Evolutionary conservation across 2,888 invertebrate species (phyloP).

Genomic region (Drosophila maculinotata): DNA sequence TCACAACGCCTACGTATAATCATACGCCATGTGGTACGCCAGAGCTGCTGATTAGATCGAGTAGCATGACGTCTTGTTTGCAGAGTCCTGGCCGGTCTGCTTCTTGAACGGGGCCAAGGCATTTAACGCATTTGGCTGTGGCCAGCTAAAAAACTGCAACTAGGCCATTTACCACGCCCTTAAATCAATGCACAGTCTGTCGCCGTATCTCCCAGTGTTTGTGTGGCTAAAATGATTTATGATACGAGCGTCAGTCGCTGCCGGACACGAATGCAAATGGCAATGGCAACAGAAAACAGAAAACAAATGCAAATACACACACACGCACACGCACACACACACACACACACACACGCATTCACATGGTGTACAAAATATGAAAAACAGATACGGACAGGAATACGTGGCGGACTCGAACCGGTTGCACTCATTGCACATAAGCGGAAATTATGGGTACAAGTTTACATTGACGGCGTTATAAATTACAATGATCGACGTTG

Average conservation of each 20-base stretch:
- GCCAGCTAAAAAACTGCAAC: conserved; percentile 28
- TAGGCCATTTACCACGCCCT: conserved; percentile 42
- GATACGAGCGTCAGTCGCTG: conserved; percentile 42
- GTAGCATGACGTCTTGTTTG: conserved; percentile 25
- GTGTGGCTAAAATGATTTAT: conserved; percentile 67
- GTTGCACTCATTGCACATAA: conserved; percentile 45
- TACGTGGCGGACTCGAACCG: conserved; percentile 17
- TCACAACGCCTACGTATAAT: conserved; percentile 34
- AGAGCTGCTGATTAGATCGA: conserved; percentile 35
- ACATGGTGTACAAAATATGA: conserved; percentile 6
- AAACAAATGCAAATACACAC: conserved; percentile 34
- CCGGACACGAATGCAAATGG: conserved; percentile 53
- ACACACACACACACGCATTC: conserved; percentile 10
- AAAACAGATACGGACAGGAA: conserved; percentile 30
- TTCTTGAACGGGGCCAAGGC: too few relatives aligned
- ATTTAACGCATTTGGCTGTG: conserved; percentile 20
- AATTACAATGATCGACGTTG: conserved; percentile 73
- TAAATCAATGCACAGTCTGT: conserved; percentile 64
- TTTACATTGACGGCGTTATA: conserved; percentile 51
- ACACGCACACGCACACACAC: conserved; percentile 15
- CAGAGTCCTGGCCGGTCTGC: too few relatives aligned
- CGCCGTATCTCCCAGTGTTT: conserved; percentile 5
- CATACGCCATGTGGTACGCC: conserved; percentile 36
- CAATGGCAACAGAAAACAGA: conserved; percentile 36
- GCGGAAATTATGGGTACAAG: conserved; percentile 71